Conservation (phyloP, 2,797 vertebrate species). For the Erpetoichthys calabaricus region DNA sequence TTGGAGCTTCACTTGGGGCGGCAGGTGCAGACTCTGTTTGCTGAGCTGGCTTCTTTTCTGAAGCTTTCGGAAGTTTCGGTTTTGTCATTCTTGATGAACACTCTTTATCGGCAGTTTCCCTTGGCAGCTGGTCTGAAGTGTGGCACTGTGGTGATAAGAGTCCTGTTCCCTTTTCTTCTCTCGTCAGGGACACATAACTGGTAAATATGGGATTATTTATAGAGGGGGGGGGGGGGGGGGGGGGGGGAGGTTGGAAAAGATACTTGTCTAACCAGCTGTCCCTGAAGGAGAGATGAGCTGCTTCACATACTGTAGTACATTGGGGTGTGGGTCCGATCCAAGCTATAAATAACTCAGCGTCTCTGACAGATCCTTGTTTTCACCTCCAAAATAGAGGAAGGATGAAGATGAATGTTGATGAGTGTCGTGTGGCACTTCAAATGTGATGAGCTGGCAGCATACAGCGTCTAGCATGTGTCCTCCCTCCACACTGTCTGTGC, state of each 20-base stretch:
- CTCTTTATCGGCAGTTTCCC: too few species aligned
- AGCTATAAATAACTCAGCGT: too few species aligned
- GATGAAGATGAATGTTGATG: too few species aligned
- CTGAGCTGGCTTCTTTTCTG: constrained; percentile 33
- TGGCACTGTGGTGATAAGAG: constrained; percentile 6
- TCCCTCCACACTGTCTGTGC: too few species aligned
- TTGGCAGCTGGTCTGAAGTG: too few species aligned
- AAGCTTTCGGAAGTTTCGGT: constrained; percentile 37
- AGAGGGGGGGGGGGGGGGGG: constrained; percentile 36
- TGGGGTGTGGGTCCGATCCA: too few species aligned
- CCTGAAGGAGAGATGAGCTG: constrained; percentile 25
- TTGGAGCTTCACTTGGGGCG: constrained; percentile 9
- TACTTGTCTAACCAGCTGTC: constrained; percentile 47
- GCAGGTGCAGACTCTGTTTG: constrained; percentile 16
- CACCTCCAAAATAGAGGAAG: too few species aligned
- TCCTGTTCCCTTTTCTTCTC: constrained; percentile 7
- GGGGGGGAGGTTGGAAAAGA: constrained; percentile 29
- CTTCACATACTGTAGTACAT: constrained; percentile 21
- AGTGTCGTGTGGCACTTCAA: too few species aligned
- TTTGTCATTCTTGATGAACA: constrained; percentile 35
- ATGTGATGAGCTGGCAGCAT: too few species aligned
- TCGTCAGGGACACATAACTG: too few species aligned
- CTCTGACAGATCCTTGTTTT: too few species aligned
- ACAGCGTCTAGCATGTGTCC: too few species aligned
- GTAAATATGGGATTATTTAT: constrained; percentile 44